phyloP scores from a whole-genome alignment of 2,113 vertebrate genomes.

The Myanophis thanlyinensis region DNA sequence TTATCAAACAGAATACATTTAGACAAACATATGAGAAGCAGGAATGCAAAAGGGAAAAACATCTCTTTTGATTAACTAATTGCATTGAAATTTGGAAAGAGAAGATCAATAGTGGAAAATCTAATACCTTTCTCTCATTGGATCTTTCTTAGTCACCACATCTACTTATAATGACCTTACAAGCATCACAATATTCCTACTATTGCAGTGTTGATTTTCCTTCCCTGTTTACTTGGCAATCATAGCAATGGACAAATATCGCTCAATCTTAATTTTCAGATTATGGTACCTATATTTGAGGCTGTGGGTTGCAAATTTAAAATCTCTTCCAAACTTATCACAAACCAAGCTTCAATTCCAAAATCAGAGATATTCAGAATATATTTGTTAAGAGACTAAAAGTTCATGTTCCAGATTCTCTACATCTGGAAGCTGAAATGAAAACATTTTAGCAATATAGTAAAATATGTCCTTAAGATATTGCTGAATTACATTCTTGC shows the following conservation, averaged over 20 bases:
- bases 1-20: neutral
- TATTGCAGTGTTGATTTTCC: neutral
- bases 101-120: neutral
- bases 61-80: neutral
- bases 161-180: neutral
- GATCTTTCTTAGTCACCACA: neutral
- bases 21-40: neutral
- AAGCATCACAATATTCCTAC: neutral
- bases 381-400: neutral
- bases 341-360: neutral
- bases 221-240: too few relatives aligned
- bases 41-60: neutral
- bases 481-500: neutral
- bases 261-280: neutral
- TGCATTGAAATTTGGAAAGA: neutral
- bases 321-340: neutral
- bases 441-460: neutral
- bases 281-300: neutral
- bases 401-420: neutral
- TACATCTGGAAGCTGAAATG: neutral
- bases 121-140: neutral
- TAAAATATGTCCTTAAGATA: neutral
- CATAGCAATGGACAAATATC: neutral
- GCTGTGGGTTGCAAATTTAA: neutral
- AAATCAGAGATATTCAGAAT: neutral